Base-by-base conservation (phyloP, 1,140 invertebrate genomes). In the Ptiloglossa arizonensis region DNA sequence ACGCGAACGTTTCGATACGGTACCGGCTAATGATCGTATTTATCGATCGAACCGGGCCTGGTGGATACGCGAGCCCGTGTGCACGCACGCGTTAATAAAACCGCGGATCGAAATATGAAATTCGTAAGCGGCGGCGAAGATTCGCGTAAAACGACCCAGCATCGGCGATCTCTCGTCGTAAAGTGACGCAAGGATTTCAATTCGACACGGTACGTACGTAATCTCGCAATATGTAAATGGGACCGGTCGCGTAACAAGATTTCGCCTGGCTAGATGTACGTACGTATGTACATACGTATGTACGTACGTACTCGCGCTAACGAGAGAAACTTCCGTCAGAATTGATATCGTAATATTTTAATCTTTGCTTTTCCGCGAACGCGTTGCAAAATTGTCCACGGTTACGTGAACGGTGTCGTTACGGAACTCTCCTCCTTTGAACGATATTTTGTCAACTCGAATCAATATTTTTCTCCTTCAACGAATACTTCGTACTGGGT, bases 221-320 rank as follows among this genome's bases (percentile, higher is more conserved):
- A 64, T 73, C 54, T 73, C 71, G 71, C 48, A 73, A 73, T 50
- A 66, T 73, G 71, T 52, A 73, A 73, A 64, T 66, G 22, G 46
- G 24, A 22, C 27, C 59, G 32, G 32, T 63, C 60, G 41, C 27
- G 68, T n/a, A 71, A 71, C 54, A 19, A 8, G 48, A 41, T 63
- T 73, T 29, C 59, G 19, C 44, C 29, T 8, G 57, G 35, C 52
- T 71, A 71, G 68, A 32, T 15, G 32, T 35, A 5, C 27, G 17
- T 35, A 41, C 41, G 41, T 9, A 11, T n/a, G n/a, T n/a, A n/a
- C n/a, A n/a, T n/a, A n/a, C n/a, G n/a, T n/a, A 32, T 15, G 32
- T 35, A 5, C 27, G 17, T 35, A 41, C 41, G 41, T 9, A 11
- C 9, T 35, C 35, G 15, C 19, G 5, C 24, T 54, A 44, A 64